phyloP scores from a whole-genome alignment of 1,140 invertebrate genomes.

The Rhyacophila brunnea region DNA sequence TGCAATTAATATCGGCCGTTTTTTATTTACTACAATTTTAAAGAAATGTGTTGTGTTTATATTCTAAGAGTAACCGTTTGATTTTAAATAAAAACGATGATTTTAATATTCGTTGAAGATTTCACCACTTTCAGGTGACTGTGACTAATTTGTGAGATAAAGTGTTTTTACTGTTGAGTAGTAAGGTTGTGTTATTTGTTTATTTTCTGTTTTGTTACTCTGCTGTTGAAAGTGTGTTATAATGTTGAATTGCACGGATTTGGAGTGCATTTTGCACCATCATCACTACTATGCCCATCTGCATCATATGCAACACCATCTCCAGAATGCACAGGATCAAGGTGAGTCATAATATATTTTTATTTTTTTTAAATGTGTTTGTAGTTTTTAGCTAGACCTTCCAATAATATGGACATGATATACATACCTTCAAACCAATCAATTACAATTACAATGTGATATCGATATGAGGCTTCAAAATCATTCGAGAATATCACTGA shows the following conservation, averaged over 20 bases:
- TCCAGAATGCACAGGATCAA: conserved; percentile 57
- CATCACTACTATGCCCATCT: conserved; percentile 71
- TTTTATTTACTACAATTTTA: too few relatives aligned
- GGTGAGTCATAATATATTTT: conserved; percentile 41
- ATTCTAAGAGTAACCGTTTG: not conserved
- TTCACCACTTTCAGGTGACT: conserved; percentile 18
- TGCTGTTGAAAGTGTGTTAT: conserved; percentile 36
- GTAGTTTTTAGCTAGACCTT: not conserved
- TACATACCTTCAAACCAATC: too few relatives aligned
- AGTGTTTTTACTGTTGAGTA: not conserved
- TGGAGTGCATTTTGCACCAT: conserved; percentile 73
- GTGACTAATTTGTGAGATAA: not conserved
- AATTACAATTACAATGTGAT: too few relatives aligned
- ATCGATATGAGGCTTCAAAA: too few relatives aligned
- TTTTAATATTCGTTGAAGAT: not conserved
- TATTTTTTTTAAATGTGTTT: not conserved
- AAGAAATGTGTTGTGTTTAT: not conserved
- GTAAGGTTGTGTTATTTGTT: not conserved
- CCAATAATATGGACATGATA: too few relatives aligned
- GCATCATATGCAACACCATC: conserved; percentile 64
- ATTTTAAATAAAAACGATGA: conserved; percentile 8
- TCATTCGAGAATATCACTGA: too few relatives aligned
- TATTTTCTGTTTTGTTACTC: conserved; percentile 22
- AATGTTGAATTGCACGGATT: conserved; percentile 76
- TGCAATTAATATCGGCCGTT: not conserved